Conservation (phyloP, 2,113 vertebrate genomes). For the Xyliphius kryptos region DNA sequence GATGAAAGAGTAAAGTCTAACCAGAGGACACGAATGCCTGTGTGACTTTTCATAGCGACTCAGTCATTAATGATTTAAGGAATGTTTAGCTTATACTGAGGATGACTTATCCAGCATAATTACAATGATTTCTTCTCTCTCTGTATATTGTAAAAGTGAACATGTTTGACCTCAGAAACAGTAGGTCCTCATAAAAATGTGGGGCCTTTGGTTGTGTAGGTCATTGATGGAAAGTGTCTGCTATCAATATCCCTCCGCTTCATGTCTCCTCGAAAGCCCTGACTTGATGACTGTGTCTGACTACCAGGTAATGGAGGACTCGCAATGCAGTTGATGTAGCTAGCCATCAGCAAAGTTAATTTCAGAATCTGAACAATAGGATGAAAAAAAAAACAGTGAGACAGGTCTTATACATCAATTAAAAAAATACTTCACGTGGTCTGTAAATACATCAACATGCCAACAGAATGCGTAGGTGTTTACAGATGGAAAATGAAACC, state of each 20-base stretch:
- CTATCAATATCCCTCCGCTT: constrained; percentile 72
- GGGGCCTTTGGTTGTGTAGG: constrained; percentile 75
- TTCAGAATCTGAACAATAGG: constrained; percentile 69
- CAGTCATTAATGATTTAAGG: constrained; percentile 10
- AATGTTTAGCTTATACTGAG: constrained; percentile 27
- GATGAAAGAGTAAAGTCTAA: background rate
- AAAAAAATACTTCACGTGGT: too few relatives aligned
- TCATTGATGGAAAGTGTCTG: constrained; percentile 65
- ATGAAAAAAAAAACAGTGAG: too few relatives aligned
- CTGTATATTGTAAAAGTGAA: background rate
- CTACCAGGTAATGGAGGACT: constrained; percentile 42
- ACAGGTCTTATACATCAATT: too few relatives aligned
- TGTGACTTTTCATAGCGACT: constrained; percentile 4
- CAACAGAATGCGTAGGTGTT: too few relatives aligned
- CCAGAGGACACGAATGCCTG: background rate
- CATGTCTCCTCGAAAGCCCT: too few relatives aligned
- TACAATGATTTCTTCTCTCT: background rate
- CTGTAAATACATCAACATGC: too few relatives aligned
- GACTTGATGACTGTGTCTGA: constrained; percentile 48
- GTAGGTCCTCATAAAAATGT: constrained; percentile 70
- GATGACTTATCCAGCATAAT: background rate
- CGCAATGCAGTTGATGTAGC: constrained; percentile 75
- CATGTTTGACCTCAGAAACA: too few relatives aligned
- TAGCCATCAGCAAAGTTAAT: constrained; percentile 80
- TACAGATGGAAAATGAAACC: too few relatives aligned